Percentiles rank a stretch among this genome's conserved stretches.
Conservation (phyloP, 2,113 vertebrate genomes). For the Vulpes lagopus region DNA sequence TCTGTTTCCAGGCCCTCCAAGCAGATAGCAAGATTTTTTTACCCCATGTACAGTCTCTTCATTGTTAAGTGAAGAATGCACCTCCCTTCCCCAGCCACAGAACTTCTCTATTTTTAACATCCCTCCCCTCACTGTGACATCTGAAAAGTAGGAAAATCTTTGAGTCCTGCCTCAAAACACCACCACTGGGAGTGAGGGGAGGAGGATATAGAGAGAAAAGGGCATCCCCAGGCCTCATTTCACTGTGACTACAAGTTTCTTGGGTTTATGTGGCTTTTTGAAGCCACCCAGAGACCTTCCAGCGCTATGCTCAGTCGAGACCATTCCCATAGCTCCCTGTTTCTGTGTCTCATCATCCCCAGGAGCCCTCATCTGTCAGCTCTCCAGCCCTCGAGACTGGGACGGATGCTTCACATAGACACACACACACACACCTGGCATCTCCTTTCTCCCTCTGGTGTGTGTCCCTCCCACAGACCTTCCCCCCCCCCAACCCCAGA, state of each 20-base stretch:
- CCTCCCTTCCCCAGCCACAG: background rate
- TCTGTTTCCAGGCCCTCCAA: background rate
- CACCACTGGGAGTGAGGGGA: too few relatives aligned
- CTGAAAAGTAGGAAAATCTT: background rate
- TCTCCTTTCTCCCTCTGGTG: background rate
- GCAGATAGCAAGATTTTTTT: background rate
- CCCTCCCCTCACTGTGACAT: background rate
- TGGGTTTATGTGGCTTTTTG: background rate
- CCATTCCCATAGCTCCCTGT: background rate
- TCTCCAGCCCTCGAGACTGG: background rate
- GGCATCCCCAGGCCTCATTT: background rate
- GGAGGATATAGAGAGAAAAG: background rate
- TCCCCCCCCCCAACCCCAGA: background rate
- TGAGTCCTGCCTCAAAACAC: background rate
- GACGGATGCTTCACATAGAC: background rate
- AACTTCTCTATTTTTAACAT: background rate
- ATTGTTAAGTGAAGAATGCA: background rate
- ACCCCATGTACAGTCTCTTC: background rate
- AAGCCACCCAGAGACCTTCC: background rate
- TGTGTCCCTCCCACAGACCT: background rate
- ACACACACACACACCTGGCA: too few relatives aligned
- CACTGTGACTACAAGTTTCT: background rate
- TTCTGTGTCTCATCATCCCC: background rate
- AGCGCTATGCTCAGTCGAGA: background rate
- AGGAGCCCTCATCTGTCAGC: background rate